A percentile compares a stretch with the other conserved stretches of the same genome.
phyloP scores from a whole-genome alignment of 2,113 vertebrate species.

The Phocoena phocoena region DNA sequence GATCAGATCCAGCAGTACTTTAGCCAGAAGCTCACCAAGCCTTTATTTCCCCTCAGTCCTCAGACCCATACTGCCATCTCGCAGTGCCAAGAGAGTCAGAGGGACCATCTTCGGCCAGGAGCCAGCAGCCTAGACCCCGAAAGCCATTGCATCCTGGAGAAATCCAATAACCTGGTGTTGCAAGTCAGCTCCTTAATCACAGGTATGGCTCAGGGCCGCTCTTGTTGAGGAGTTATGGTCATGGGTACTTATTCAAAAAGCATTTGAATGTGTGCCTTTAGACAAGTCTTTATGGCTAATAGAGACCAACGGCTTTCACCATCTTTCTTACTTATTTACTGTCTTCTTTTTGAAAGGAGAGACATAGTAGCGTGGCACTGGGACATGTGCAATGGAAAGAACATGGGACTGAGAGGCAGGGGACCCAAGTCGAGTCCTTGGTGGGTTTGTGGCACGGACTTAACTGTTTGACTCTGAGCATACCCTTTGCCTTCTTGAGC shows the following conservation, averaged over 20 bases:
- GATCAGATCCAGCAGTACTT: slow-evolving; percentile 96
- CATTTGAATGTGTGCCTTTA: slow-evolving; percentile 15
- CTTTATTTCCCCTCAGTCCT: slow-evolving; percentile 61
- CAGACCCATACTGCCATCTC: background rate
- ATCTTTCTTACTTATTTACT: background rate
- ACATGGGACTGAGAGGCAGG: background rate
- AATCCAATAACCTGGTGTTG: slow-evolving; percentile 87
- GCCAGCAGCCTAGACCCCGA: slow-evolving; percentile 37
- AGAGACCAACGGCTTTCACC: background rate
- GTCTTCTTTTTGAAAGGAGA: slow-evolving; percentile 22
- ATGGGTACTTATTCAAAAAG: background rate
- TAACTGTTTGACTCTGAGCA: background rate
- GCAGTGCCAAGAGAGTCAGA: slow-evolving; percentile 42
- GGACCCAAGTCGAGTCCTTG: background rate
- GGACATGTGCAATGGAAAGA: background rate
- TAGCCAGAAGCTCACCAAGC: slow-evolving; percentile 89
- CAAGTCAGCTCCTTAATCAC: slow-evolving; percentile 89
- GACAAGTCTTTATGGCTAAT: background rate
- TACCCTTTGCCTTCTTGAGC: slow-evolving; percentile 5
- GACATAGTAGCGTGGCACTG: background rate
- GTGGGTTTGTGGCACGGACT: background rate
- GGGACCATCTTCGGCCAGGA: background rate
- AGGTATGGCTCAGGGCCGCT: slow-evolving; percentile 83
- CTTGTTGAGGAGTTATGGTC: background rate
- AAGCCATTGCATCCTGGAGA: slow-evolving; percentile 52